Base-by-base conservation (phyloP, 2,113 vertebrate genomes). In the Mesembrinibis cayennensis region DNA sequence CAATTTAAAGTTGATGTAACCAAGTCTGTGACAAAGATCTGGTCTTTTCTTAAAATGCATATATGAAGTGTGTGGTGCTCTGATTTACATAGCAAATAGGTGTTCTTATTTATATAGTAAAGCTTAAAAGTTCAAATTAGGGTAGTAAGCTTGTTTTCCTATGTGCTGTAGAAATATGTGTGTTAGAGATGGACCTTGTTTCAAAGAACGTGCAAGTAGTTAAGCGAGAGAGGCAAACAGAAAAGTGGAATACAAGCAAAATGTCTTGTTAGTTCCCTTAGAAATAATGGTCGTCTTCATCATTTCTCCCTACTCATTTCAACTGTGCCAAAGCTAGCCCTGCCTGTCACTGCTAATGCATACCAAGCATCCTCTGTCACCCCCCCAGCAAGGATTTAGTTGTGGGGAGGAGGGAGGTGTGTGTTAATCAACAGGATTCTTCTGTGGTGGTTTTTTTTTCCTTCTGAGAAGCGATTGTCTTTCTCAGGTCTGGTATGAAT, bases 401-500 rank as follows among this genome's bases (percentile, higher is more conserved):
- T 77, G 26, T 7, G 89, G 86, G 86, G 40, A 42, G 40, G 11
- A 42, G 83, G 67, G 62, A 76, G 66, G 71, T 87, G n/a, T 67
- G 36, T 89, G 56, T 86, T 94, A 93, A 92, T 90, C 83, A 93
- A 71, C 72, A 69, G 61, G 73, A 95, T 90, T 70, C 70, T 89
- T 95, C 87, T 63, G 16, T 45, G 36, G 25, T 23, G 2, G 0
- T 4, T 47, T 29, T 34, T 47, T 49, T 25, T 38, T 7, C 15
- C 29, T 91, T 91, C 76, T 71, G 53, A 84, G 73, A 70, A 84
- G 49, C 6, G 25, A 76, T 95, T 95, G 61, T 95, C 78, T 66
- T 93, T 82, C 70, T 94, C 89, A 89, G 96, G 62, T 96, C 93
- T 79, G 40, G 76, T 96, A 71, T 95, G 83, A 95, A 95, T 95